Conservation (phyloP, 2,113 vertebrate species). For the Isichthys henryi region DNA sequence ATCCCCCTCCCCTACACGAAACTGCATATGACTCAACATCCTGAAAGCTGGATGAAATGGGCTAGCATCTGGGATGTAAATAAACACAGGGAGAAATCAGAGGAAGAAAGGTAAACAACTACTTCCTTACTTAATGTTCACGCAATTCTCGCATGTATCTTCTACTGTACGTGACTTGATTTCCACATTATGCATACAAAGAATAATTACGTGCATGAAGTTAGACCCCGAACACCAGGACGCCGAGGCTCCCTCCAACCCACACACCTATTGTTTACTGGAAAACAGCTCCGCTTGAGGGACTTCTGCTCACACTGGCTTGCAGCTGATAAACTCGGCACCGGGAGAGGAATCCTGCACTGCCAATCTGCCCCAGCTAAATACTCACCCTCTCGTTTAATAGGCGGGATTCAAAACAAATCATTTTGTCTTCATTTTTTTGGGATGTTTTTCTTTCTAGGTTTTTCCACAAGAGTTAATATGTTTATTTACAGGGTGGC, state of each 20-base stretch:
- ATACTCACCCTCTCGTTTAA: background rate
- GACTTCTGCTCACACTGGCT: background rate
- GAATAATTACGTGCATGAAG: background rate
- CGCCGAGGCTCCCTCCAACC: background rate
- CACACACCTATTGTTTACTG: background rate
- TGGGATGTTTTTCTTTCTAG: background rate
- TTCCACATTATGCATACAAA: conserved; percentile 7
- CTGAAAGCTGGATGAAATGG: background rate
- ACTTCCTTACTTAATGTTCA: background rate
- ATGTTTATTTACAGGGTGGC: background rate
- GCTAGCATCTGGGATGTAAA: background rate
- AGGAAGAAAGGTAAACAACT: background rate
- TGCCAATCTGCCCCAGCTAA: background rate
- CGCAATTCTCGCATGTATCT: background rate
- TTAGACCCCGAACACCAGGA: background rate
- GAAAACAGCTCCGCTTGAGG: background rate
- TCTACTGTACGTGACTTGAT: background rate
- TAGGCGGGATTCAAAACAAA: background rate
- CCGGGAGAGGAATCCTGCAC: background rate
- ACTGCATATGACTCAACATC: background rate
- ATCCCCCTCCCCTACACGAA: background rate
- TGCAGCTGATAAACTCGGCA: background rate
- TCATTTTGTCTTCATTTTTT: background rate
- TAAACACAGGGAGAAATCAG: background rate
- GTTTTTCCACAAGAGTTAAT: background rate